These are phyloP conservation scores for Blastomussa wellsi DNA, from an alignment of 92 coral and sea anemone species.

Conservation along the genomic window DNA sequence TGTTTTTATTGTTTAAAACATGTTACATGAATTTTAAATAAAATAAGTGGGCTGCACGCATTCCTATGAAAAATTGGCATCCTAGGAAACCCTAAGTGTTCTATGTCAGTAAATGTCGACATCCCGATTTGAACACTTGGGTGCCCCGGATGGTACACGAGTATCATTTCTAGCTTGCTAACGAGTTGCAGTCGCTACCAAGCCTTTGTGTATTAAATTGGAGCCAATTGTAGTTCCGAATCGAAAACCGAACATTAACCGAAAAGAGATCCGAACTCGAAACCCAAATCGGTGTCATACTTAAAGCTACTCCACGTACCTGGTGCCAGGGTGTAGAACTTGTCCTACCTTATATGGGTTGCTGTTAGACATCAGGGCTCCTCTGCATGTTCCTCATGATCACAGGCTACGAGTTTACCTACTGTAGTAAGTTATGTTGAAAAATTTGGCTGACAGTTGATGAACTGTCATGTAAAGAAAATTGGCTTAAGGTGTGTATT, in stretches of 20 bases:
- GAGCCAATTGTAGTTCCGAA: not conserved
- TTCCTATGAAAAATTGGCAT: slow-evolving; percentile 7
- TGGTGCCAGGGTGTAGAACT: not conserved
- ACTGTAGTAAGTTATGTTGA: too few species aligned
- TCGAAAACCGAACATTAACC: too few species aligned
- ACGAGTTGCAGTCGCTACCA: not conserved
- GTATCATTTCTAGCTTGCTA: not conserved
- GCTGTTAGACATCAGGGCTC: too few species aligned
- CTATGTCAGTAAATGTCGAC: slow-evolving; percentile 5
- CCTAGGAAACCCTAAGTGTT: slow-evolving; percentile 20
- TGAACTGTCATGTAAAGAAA: not conserved
- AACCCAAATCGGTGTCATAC: not conserved
- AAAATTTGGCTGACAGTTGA: not conserved
- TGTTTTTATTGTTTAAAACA: too few species aligned
- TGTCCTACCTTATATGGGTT: too few species aligned
- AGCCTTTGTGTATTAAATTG: not conserved
- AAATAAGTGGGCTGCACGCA: not conserved
- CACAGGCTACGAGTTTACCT: not conserved
- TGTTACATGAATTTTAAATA: too few species aligned
- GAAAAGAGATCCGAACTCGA: too few species aligned
- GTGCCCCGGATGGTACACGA: not conserved
- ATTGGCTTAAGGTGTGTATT: not conserved
- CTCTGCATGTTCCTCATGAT: not conserved
- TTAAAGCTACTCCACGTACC: not conserved
- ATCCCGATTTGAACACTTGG: slow-evolving; percentile 14